Conservation (phyloP, 1,140 invertebrate genomes). For the Fopius arisanus region DNA sequence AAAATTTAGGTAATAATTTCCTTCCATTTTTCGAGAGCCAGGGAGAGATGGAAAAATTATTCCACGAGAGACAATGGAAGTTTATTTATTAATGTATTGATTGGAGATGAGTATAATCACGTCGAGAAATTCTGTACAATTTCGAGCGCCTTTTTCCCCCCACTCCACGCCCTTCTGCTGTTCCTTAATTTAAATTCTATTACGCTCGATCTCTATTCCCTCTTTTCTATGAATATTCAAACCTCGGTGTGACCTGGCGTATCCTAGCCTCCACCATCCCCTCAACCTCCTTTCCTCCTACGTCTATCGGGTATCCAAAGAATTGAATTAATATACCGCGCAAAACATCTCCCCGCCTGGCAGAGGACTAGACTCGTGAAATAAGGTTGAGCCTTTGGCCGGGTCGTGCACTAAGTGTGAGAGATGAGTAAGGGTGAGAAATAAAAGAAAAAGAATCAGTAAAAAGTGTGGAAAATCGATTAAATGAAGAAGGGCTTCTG, state of each 20-base stretch:
- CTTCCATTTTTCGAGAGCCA: too few species aligned
- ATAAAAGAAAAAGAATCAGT: background rate
- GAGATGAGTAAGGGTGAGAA: background rate
- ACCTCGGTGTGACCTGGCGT: conserved; percentile 42
- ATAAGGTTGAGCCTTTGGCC: background rate
- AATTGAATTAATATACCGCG: conserved; percentile 63
- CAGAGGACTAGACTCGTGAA: background rate
- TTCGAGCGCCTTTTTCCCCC: conserved; percentile 35
- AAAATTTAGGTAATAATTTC: too few species aligned
- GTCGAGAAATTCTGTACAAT: conserved; percentile 54
- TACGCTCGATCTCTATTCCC: conserved; percentile 63
- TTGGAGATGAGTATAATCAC: conserved; percentile 49
- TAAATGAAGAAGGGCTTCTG: background rate
- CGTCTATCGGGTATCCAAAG: conserved; percentile 63
- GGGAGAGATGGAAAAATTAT: background rate
- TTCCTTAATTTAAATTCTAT: conserved; percentile 64
- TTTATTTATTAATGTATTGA: conserved; percentile 38
- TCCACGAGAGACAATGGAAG: too few species aligned
- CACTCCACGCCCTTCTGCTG: conserved; percentile 31
- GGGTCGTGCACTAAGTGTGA: background rate
- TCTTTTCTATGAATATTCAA: conserved; percentile 65
- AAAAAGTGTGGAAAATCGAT: background rate
- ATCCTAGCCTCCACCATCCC: conserved; percentile 18
- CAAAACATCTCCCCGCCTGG: conserved; percentile 52
- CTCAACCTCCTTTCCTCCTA: conserved; percentile 39